Evolutionary conservation across 2,888 invertebrate species (phyloP).

Genomic region (Orthosia gracilis): DNA sequence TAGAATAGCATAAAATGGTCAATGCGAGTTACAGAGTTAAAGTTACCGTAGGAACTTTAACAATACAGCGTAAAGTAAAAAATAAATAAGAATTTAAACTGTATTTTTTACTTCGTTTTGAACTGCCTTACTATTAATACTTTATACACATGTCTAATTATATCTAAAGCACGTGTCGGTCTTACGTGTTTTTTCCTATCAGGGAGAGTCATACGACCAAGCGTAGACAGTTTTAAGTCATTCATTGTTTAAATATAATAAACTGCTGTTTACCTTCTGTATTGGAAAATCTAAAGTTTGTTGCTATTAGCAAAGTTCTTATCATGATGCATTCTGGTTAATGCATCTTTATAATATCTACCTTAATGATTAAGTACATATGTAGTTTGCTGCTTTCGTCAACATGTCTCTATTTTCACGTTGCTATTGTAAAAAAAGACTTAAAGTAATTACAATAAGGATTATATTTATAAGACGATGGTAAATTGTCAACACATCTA

Average conservation of each 20-base stretch:
- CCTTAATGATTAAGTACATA: background rate
- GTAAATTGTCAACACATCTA: background rate
- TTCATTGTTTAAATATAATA: background rate
- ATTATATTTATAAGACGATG: slow-evolving; percentile 1
- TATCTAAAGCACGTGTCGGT: background rate
- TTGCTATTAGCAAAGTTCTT: background rate
- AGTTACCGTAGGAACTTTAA: background rate
- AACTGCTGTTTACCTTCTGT: slow-evolving; percentile 6
- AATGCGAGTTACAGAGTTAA: background rate
- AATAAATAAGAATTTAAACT: background rate
- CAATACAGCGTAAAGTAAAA: background rate
- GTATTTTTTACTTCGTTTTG: background rate
- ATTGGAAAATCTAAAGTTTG: background rate
- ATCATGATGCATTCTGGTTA: background rate
- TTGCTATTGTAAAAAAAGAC: slow-evolving; percentile 22
- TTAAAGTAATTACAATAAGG: background rate
- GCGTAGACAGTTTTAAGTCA: background rate
- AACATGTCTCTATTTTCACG: background rate
- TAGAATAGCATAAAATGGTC: slow-evolving; percentile 25
- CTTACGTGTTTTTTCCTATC: background rate
- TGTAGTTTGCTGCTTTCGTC: slow-evolving; percentile 13
- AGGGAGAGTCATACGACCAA: background rate
- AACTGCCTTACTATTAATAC: background rate
- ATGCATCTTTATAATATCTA: background rate
- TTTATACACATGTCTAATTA: background rate